Evolutionary conservation across 2,113 vertebrate species (phyloP), one percentile per base, ranked within the genome.

Genomic region (Cheilinus undulatus): DNA sequence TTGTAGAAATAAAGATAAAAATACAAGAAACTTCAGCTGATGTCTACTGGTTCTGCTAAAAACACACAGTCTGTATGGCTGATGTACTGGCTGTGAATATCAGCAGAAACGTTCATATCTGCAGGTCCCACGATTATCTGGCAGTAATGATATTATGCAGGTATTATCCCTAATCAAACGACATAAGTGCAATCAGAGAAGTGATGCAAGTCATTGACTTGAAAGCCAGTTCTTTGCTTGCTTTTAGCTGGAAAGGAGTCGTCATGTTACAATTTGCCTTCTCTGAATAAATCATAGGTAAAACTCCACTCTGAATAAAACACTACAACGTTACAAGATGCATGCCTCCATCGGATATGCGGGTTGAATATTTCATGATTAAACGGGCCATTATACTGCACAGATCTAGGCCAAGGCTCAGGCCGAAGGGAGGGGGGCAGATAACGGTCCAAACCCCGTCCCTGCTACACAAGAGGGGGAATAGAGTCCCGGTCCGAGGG

Each of bases 351-450:
- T 78, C 14, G 56, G 60, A 85, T 75, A 71, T 77, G 77, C n/a
- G 24, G 76, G 66, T 62, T 94, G 79, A 93, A 94, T 92, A 88
- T 93, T 94, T 92, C 80, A 94, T 91, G 87, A 81, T 78, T 84
- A 86, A 87, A 89, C 72, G 61, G 66, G 83, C 77, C 81, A 91
- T 90, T 87, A 87, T 84, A 85, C 72, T 45, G 66, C 60, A 72
- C 26, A 72, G 87, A 93, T 92, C 89, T 92, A 92, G 92, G 93
- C 85, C 92, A 91, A 77, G 76, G 83, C 88, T 82, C 76, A 59
- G 59, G 72, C 64, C 78, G 48, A 30, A 70, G 66, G 50, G 62
- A 32, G 66, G 56, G 65, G 85, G 78, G 71, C 36, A 83, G 81
- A 89, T 92, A 91, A 91, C 90, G 86, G 91, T 92, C 78, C 82